These are phyloP conservation scores for Orchesellides sinensis DNA, from an alignment of 2,888 invertebrate species.

Conservation along the genomic window DNA sequence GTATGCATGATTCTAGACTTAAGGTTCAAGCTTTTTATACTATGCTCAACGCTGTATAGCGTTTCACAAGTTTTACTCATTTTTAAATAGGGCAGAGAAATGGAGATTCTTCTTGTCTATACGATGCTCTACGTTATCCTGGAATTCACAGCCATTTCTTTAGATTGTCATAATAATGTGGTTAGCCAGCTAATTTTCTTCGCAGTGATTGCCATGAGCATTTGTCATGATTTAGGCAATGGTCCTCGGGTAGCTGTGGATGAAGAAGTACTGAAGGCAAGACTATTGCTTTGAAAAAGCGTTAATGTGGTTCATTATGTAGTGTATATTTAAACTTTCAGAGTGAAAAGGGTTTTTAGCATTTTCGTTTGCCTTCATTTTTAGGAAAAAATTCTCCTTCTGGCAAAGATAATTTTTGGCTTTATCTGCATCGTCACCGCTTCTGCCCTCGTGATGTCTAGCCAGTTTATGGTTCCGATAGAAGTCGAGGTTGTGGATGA, in stretches of 20 bases:
- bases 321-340: too few relatives aligned
- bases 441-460: neutral
- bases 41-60: too few relatives aligned
- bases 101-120: slow-evolving; percentile 4
- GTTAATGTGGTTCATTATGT: too few relatives aligned
- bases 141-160: slow-evolving; percentile 13
- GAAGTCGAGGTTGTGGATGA: slow-evolving; percentile 10
- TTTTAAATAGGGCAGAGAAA: neutral
- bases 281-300: too few relatives aligned
- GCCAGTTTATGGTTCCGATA: neutral
- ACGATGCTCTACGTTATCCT: neutral
- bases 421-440: neutral
- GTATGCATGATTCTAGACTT: too few relatives aligned
- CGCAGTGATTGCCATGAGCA: neutral
- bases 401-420: neutral
- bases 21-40: too few relatives aligned
- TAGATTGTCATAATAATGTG: neutral
- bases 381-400: neutral
- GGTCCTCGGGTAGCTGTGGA: too few relatives aligned
- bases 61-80: too few relatives aligned
- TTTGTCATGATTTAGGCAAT: slow-evolving; percentile 24
- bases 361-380: too few relatives aligned
- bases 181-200: slow-evolving; percentile 6
- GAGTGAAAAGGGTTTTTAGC: too few relatives aligned
- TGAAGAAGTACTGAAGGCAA: too few relatives aligned